Evolutionary conservation across 2,888 invertebrate species (phyloP), one percentile per base, ranked within the genome.

Genomic region (Ectemnius continuus): DNA sequence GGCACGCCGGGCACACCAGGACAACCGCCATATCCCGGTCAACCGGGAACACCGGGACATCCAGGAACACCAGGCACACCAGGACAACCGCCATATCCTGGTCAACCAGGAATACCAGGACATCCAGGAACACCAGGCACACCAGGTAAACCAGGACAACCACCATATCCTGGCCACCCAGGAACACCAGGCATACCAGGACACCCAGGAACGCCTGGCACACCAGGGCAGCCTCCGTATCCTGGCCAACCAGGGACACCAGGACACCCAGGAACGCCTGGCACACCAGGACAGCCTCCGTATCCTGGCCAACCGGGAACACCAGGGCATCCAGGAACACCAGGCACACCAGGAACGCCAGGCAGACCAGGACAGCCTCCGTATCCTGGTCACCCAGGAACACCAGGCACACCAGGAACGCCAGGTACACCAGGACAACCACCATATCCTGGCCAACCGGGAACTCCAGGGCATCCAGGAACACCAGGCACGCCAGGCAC

Each of bases 61-160:
- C 63, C 77, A 45, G 76, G 78, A 64, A 67, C 20, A 14, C 76
- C 80, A 14, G 75, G 78, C 4, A 26, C 60, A 92, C 93, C 52
- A 93, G 79, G 48, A 6, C 73, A 76, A 26, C 85, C 89, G 63
- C 88, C 88, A 61, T 47, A 66, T 26, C 74, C 82, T 4, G 70
- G 74, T 1, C 60, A 61, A 0, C 79, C 79, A 0, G 75, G 70
- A 6, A 28, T 36, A 8, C 14, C 73, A 59, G 14, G 2, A 90
- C 87, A 6, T 8, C 36, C 36, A 59, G 76, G 74, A 83, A 28
- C n/a, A 20, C 70, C 85, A 2, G 73, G 75, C 1, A 82, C 79
- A 23, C 64, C 75, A 2, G 73, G 75, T 0, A 82, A 78, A 23
- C 64, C 75, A 28, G 86, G 80, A 52, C 84, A 86, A 5, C 64